These are phyloP conservation scores for Cassiopea xamachana DNA, from an alignment of 30 jellyfish, hydroid and myxozoan species.

Conservation along the genomic window DNA sequence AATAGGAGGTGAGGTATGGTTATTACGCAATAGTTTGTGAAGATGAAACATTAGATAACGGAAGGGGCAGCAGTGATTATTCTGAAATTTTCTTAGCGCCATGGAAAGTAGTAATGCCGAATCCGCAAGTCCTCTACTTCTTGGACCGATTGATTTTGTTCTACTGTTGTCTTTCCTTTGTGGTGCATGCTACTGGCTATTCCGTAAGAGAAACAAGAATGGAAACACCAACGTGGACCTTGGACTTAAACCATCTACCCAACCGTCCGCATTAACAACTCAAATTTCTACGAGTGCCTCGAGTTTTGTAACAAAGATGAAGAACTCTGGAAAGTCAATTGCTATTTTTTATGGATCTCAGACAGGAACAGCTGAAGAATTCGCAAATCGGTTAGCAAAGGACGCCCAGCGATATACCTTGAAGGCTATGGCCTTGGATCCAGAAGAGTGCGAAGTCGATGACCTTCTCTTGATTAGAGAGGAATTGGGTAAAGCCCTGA, in stretches of 20 bases:
- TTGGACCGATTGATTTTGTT: constrained; percentile 82
- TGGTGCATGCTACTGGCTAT: constrained; percentile 63
- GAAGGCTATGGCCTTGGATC: constrained; percentile 93
- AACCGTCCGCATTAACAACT: constrained; percentile 15
- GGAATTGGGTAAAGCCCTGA: constrained; percentile 72
- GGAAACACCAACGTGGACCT: constrained; percentile 27
- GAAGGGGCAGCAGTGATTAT: not conserved
- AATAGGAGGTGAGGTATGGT: too few species aligned
- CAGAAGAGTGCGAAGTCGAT: constrained; percentile 92
- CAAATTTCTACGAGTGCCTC: constrained; percentile 25
- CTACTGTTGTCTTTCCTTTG: constrained; percentile 67
- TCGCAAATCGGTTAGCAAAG: constrained; percentile 87
- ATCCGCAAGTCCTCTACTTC: constrained; percentile 4
- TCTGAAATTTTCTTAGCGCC: not conserved
- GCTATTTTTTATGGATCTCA: constrained; percentile 98
- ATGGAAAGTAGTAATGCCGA: constrained; percentile 8
- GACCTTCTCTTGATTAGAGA: constrained; percentile 69
- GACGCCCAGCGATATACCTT: constrained; percentile 84
- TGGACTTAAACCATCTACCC: constrained; percentile 66
- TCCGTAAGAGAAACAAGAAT: constrained; percentile 46
- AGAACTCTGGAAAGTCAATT: constrained; percentile 81
- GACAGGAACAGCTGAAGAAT: constrained; percentile 98
- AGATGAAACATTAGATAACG: not conserved
- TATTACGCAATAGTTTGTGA: too few species aligned
- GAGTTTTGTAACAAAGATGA: constrained; percentile 84